Conservation (phyloP, 2,113 vertebrate species). For the Vicugna pacos region DNA sequence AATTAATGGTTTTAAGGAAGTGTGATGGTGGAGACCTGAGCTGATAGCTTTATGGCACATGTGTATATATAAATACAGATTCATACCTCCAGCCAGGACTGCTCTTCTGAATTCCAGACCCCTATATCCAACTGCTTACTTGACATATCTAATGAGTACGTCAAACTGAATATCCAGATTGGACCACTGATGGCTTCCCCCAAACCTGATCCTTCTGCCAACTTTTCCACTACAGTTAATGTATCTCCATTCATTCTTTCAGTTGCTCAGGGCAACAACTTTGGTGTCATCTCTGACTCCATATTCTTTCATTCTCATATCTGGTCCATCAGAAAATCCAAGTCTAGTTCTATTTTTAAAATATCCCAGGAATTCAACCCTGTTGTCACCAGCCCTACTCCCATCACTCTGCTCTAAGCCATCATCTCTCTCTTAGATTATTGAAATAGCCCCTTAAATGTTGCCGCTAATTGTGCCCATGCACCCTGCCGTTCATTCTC, state of each 20-base stretch:
- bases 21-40: neutral
- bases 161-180: neutral
- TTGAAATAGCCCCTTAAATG: neutral
- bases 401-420: neutral
- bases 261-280: neutral
- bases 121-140: neutral
- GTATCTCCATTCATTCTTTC: neutral
- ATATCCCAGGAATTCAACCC: neutral
- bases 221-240: neutral
- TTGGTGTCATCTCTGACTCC: neutral
- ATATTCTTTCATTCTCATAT: neutral
- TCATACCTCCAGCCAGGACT: neutral
- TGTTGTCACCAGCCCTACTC: neutral
- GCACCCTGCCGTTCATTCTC: neutral
- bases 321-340: neutral
- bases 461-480: neutral
- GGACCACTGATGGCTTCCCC: neutral
- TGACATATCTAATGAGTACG: neutral
- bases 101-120: slow-evolving; percentile 8
- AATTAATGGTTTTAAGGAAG: neutral
- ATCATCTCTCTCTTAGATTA: neutral
- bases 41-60: neutral
- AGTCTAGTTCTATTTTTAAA: neutral
- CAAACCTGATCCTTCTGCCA: neutral
- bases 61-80: neutral